Base-by-base conservation (phyloP, 2,113 vertebrate species). In the Xenopus laevis region DNA sequence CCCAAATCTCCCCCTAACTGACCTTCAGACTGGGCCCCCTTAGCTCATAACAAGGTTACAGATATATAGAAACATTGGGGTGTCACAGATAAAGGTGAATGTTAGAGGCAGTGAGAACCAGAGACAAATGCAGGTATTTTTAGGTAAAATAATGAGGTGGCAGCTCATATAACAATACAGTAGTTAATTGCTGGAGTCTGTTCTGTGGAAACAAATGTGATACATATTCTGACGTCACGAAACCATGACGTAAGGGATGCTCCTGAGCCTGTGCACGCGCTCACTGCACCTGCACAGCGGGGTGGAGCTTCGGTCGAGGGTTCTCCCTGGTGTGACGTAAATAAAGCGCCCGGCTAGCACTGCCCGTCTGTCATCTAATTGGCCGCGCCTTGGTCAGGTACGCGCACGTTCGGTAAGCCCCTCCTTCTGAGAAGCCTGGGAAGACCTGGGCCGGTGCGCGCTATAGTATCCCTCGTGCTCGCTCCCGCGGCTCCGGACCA, bases 161-260 rank as follows among this genome's bases (percentile, higher is more conserved):
- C n/a, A n/a, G n/a, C n/a, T n/a, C n/a, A n/a, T n/a, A n/a, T n/a
- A n/a, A n/a, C n/a, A n/a, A n/a, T n/a, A n/a, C n/a, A n/a, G n/a
- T n/a, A n/a, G n/a, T n/a, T n/a, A n/a, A n/a, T n/a, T n/a, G n/a
- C n/a, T n/a, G n/a, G n/a, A n/a, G n/a, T n/a, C n/a, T n/a, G n/a
- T n/a, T n/a, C n/a, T n/a, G n/a, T n/a, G n/a, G n/a, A n/a, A n/a
- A n/a, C n/a, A n/a, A n/a, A n/a, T n/a, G n/a, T n/a, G n/a, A n/a
- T n/a, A n/a, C n/a, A n/a, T n/a, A n/a, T n/a, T n/a, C n/a, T n/a
- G n/a, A n/a, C n/a, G n/a, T n/a, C n/a, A 75, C 45, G 65, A 46
- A 23, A 13, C 64, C 58, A 74, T 74, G 72, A 74, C 72, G 72
- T 74, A 30, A 74, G 72, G 67, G 45, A 13, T 65, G 20, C n/a